Conservation (phyloP, 1,140 invertebrate genomes). For the Uloborus diversus region DNA sequence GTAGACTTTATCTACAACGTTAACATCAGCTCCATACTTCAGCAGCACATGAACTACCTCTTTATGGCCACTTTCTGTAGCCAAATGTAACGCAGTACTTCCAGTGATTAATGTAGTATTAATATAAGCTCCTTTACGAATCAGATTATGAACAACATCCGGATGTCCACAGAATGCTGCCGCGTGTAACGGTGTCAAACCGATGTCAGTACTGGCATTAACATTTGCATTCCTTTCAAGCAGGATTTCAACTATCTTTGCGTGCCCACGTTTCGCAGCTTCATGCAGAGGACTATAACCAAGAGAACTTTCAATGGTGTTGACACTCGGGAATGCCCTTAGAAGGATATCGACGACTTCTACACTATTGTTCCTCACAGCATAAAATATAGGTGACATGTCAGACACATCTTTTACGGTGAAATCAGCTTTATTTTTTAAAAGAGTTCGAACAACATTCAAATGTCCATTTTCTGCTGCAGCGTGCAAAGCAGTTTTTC, state of each 20-base stretch:
- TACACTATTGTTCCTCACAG: too few species aligned
- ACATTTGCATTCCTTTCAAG: background rate
- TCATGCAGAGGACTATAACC: too few species aligned
- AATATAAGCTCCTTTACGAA: background rate
- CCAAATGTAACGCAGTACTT: background rate
- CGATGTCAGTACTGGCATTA: background rate
- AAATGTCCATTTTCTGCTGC: too few species aligned
- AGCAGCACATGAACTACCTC: background rate
- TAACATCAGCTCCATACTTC: background rate
- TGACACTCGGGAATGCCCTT: too few species aligned
- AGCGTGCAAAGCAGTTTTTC: too few species aligned
- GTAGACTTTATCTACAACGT: background rate
- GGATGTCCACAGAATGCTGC: background rate
- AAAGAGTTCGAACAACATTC: too few species aligned
- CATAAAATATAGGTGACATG: too few species aligned
- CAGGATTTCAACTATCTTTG: background rate
- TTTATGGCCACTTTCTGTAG: background rate
- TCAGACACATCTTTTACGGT: too few species aligned
- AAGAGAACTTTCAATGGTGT: too few species aligned
- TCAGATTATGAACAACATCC: background rate
- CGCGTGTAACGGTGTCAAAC: background rate
- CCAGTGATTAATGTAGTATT: background rate
- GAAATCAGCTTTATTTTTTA: too few species aligned
- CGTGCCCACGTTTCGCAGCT: background rate
- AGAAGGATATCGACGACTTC: too few species aligned